Conservation (phyloP, 2,797 vertebrate genomes). For the Intellagama lesueurii region DNA sequence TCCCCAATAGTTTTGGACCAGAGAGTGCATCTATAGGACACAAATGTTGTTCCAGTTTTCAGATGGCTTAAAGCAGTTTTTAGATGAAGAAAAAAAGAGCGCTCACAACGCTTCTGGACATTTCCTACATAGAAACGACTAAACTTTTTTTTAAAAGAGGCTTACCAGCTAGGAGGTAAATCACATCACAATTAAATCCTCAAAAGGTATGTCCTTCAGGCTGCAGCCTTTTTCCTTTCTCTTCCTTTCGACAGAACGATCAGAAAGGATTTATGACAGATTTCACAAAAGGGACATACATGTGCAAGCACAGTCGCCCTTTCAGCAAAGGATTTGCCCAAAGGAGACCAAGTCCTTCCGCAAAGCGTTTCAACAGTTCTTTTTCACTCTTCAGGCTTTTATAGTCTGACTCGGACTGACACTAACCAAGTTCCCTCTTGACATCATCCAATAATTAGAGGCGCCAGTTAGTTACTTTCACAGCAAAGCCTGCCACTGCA, state of each 20-base stretch:
- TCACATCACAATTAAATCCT: not conserved
- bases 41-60: not conserved
- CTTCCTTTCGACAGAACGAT: not conserved
- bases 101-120: not conserved
- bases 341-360: constrained; percentile 10
- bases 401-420: not conserved
- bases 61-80: not conserved
- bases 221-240: not conserved
- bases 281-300: not conserved
- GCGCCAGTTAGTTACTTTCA: not conserved
- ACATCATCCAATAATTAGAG: not conserved
- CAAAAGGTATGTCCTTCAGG: not conserved
- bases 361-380: not conserved
- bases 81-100: not conserved
- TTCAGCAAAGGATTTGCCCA: constrained; percentile 18
- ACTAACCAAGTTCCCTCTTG: not conserved
- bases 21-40: not conserved
- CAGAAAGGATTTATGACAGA: not conserved
- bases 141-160: not conserved
- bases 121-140: constrained; percentile 2
- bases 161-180: not conserved
- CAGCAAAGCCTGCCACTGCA: not conserved
- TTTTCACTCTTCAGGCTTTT: not conserved
- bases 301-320: constrained; percentile 30
- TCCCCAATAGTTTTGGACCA: not conserved